Evolutionary conservation across 2,888 invertebrate species (phyloP).

Genomic region (Bimastos eiseni): DNA sequence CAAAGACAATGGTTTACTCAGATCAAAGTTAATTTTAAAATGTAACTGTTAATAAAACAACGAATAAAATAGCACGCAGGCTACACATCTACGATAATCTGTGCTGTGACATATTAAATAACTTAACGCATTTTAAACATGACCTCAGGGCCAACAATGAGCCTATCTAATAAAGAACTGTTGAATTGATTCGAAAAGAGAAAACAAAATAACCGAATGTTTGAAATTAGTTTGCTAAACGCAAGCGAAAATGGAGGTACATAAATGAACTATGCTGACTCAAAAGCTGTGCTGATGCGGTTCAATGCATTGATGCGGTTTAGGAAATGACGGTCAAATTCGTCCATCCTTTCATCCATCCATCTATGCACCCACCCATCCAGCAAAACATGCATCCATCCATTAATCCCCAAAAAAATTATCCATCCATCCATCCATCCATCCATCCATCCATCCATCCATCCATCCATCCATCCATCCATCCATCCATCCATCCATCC

Average conservation of each 20-base stretch:
- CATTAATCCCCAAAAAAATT: too few species aligned
- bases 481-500: neutral
- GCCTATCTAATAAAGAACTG: neutral
- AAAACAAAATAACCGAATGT: neutral
- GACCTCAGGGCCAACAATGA: neutral
- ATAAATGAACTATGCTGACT: neutral
- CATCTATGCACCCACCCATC: too few species aligned
- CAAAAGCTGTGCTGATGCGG: neutral
- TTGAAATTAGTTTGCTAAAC: neutral
- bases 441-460: too few species aligned
- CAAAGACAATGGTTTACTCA: neutral
- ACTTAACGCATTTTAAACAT: neutral
- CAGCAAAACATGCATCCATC: too few species aligned
- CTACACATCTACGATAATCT: neutral
- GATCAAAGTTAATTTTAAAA: slow-evolving; percentile 13
- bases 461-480: neutral
- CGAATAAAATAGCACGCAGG: neutral
- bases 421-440: too few species aligned
- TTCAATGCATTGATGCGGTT: neutral
- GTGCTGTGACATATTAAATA: neutral
- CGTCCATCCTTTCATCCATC: too few species aligned
- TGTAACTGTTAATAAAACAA: neutral
- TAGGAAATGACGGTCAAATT: neutral
- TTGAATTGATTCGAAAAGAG: neutral
- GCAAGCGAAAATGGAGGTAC: neutral